A percentile compares a stretch with the other conserved stretches of the same genome.
Conservation (phyloP, 2,797 vertebrate genomes). For the Periparus ater region DNA sequence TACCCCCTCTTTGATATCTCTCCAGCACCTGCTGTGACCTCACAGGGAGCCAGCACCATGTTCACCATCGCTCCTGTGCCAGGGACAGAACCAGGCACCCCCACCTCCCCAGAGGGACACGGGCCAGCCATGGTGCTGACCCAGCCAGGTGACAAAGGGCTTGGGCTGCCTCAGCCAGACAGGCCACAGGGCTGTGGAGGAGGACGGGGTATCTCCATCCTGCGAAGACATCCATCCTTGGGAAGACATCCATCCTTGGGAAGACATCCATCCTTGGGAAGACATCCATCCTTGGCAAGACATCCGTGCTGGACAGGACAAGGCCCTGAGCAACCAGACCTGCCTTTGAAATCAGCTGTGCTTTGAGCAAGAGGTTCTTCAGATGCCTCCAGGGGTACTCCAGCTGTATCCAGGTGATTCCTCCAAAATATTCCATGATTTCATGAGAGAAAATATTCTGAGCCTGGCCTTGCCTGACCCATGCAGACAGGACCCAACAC, state of each 20-base stretch:
- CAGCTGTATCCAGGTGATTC: background rate
- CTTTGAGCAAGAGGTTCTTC: background rate
- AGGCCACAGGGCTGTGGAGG: background rate
- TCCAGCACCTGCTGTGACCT: background rate
- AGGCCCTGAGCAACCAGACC: background rate
- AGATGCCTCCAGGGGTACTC: background rate
- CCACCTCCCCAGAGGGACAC: rapidly evolving
- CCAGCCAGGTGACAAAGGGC: background rate
- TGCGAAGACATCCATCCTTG: background rate
- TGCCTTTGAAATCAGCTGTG: background rate
- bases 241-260: background rate
- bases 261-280: background rate
- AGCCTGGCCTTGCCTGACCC: background rate
- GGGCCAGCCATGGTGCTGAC: background rate
- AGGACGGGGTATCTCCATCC: background rate
- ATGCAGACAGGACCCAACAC: background rate
- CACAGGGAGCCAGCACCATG: rapidly evolving
- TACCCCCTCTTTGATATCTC: background rate
- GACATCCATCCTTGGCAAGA: background rate
- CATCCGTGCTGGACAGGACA: background rate
- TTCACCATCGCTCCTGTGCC: background rate
- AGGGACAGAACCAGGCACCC: background rate
- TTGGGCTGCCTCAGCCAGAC: background rate
- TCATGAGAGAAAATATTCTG: background rate
- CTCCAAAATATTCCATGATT: background rate